phyloP scores from a whole-genome alignment of 2,888 invertebrate species.

The Thymelicus sylvestris region DNA sequence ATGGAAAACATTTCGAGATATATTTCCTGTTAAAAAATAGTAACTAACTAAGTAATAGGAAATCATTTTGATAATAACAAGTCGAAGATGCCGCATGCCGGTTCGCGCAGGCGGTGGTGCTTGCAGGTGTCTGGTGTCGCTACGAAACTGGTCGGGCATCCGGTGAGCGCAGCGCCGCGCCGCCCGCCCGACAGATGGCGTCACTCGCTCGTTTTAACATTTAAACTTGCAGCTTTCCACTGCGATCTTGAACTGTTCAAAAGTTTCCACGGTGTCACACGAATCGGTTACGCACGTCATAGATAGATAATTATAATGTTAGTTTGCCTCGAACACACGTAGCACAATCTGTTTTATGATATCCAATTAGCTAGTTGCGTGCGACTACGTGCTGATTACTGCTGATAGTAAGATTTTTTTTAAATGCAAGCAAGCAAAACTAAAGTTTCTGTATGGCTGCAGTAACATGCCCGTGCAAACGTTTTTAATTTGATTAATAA shows the following conservation, averaged over 20 bases:
- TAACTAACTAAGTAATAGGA: conserved; percentile 5
- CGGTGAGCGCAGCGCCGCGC: conserved; percentile 56
- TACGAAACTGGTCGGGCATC: conserved; percentile 81
- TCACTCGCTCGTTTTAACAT: conserved; percentile 49
- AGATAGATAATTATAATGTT: no score
- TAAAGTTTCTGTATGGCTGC: no score
- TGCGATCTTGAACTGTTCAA: conserved; percentile 14
- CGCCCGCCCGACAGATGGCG: conserved; percentile 74
- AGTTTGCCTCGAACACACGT: no score
- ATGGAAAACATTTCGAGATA: no score
- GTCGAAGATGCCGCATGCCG: conserved; percentile 39
- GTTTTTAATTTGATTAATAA: conserved; percentile 23
- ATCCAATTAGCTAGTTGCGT: background rate
- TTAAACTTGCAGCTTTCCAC: conserved; percentile 47
- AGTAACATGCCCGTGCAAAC: background rate
- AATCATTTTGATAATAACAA: conserved; percentile 23
- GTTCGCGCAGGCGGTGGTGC: conserved; percentile 43
- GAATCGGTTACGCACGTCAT: background rate
- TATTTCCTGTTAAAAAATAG: background rate
- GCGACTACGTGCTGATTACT: background rate
- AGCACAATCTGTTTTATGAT: background rate
- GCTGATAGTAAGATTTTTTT: no score
- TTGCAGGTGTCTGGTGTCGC: conserved; percentile 79
- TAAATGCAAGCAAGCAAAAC: no score
- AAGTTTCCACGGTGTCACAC: conserved; percentile 1